Base-by-base conservation (phyloP, 1,140 invertebrate species). In the Hestina assimilis region DNA sequence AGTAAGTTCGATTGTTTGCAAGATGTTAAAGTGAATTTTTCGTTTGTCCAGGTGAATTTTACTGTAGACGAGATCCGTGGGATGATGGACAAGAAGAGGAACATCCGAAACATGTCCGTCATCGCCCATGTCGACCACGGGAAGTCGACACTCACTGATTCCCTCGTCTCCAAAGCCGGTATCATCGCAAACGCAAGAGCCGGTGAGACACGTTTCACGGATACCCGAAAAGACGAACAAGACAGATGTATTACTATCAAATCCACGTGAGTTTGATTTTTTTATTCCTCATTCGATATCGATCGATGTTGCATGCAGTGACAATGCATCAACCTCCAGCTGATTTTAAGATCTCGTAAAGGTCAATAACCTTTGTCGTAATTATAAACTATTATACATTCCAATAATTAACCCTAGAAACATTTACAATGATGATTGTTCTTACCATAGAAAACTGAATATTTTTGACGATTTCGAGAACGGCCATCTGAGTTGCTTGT, bases 71-170 rank as follows among this genome's bases (percentile, higher is more conserved):
- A 99, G 92, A 99, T 99, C 92, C 96, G 98, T 92, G 90, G 78
- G 84, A 97, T 99, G 94, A 99, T 99, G 98, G 98, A 99, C 95
- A 97, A 97, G 87, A 99, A 99, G 92, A 92, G 92, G 90, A 99
- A 99, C 84, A 99, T 99, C 90, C 94, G 99, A 87, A 99, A 99
- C 91, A 99, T 99, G 98, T 99, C 98, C 85, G 99, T 99, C 89
- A 99, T 99, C 90, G 99, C 99, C 74, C 99, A 99, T 90, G 99
- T 99, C 59, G 99, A 99, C 92, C 99, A 99, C 89, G 99, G 99
- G 83, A 99, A 99, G 90, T 99, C 98, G 68, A 99, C 99, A 42
- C 89, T 99, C 86, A 99, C 99, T 35, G 99, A 99, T 91, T 99
- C 99, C 45, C 92, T 99, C 72, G 98, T 99, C 38, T 98, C 98